Percentiles rank a stretch among this genome's conserved stretches.
Conservation (phyloP, 2,797 vertebrate genomes). For the Merluccius polli region DNA sequence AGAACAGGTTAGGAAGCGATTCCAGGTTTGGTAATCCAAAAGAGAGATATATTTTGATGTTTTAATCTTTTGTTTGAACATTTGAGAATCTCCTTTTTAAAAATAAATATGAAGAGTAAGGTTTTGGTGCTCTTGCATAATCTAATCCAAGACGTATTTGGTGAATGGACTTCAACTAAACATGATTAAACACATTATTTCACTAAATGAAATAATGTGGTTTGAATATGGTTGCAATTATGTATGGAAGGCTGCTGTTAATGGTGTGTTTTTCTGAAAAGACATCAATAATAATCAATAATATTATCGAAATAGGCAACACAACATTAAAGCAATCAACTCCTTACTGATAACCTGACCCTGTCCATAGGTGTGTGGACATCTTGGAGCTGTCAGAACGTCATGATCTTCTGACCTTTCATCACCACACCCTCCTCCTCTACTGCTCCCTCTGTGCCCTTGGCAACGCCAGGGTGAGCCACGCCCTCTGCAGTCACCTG, state of each 20-base stretch:
- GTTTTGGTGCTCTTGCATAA: neutral
- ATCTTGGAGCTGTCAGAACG: slow-evolving; percentile 90
- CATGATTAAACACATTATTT: too few species aligned
- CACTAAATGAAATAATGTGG: too few species aligned
- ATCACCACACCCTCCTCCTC: slow-evolving; percentile 86
- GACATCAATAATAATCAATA: neutral
- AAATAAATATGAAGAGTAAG: neutral
- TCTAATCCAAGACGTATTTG: neutral
- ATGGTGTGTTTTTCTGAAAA: neutral
- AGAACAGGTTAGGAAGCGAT: slow-evolving; percentile 80
- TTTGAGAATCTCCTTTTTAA: too few species aligned
- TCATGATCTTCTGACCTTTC: slow-evolving; percentile 83
- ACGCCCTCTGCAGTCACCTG: slow-evolving; percentile 90
- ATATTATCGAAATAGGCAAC: neutral
- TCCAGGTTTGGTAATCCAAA: neutral
- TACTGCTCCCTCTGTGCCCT: slow-evolving; percentile 89
- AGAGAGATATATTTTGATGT: neutral
- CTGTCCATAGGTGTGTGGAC: slow-evolving; percentile 80
- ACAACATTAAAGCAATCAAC: slow-evolving; percentile 5
- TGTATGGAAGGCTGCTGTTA: neutral
- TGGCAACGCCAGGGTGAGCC: slow-evolving; percentile 88
- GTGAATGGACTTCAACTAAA: neutral
- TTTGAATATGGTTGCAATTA: neutral
- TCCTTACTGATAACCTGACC: slow-evolving; percentile 9
- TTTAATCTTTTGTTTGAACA: neutral